These are phyloP conservation scores for Romanogobio albipinnatus DNA, from an alignment of 2,113 vertebrate species.

Conservation along the genomic window DNA sequence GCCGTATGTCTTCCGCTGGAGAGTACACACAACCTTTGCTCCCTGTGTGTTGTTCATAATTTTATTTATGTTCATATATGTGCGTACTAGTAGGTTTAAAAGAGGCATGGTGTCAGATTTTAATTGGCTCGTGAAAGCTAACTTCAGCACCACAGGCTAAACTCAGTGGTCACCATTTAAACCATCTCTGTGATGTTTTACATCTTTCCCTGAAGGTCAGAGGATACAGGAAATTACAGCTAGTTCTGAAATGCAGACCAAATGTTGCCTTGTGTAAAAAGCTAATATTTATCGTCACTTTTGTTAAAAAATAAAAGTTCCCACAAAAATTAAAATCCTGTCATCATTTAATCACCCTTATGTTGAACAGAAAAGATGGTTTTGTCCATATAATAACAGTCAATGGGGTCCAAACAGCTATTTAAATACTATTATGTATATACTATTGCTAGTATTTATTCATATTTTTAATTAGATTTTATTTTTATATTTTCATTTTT, in stretches of 20 bases:
- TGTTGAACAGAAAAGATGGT: background rate
- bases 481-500: background rate
- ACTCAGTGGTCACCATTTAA: slow-evolving; percentile 26
- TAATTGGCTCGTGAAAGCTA: slow-evolving; percentile 39
- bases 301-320: background rate
- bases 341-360: background rate
- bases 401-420: background rate
- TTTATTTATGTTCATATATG: slow-evolving; percentile 5
- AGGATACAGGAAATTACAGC: slow-evolving; percentile 36
- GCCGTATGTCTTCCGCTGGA: background rate
- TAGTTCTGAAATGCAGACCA: slow-evolving; percentile 22
- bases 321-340: background rate
- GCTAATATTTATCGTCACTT: background rate
- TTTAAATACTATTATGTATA: background rate
- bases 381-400: background rate
- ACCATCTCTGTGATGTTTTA: slow-evolving; percentile 47
- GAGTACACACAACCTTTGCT: slow-evolving; percentile 15
- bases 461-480: background rate
- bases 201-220: slow-evolving; percentile 40
- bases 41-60: slow-evolving; percentile 23
- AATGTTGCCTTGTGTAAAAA: slow-evolving; percentile 27
- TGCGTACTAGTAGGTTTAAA: background rate
- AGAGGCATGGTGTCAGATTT: slow-evolving; percentile 33
- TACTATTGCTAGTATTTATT: background rate
- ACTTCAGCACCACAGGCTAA: slow-evolving; percentile 27